These are phyloP conservation scores for Lepidurus packardi DNA, from an alignment of 1,140 invertebrate genomes.

Conservation along the genomic window DNA sequence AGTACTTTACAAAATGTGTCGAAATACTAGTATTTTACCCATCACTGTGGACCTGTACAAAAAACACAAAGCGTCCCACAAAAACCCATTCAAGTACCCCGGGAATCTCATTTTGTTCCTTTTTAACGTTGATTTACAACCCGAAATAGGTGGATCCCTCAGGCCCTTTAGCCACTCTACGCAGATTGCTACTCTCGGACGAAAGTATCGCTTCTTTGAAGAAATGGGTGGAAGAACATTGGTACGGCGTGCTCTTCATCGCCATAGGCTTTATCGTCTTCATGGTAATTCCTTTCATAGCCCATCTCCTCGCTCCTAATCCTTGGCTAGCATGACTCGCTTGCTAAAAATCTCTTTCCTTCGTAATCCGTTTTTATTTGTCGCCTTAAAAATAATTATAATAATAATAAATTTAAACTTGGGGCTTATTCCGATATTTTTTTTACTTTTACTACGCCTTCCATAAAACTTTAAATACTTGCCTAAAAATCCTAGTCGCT, in stretches of 20 bases:
- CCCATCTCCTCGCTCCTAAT: background rate
- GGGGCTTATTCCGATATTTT: too few species aligned
- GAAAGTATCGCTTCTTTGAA: constrained; percentile 78
- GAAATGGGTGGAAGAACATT: constrained; percentile 74
- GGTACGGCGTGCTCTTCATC: constrained; percentile 74
- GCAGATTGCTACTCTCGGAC: constrained; percentile 78
- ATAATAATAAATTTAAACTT: too few species aligned
- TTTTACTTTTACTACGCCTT: background rate
- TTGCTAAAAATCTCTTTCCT: background rate
- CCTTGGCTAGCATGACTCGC: background rate
- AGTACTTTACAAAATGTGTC: too few species aligned
- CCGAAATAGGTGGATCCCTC: constrained; percentile 73
- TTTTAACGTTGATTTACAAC: constrained; percentile 27
- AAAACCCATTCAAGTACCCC: too few species aligned
- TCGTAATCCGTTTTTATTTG: background rate
- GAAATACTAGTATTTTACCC: too few species aligned
- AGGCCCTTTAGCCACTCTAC: constrained; percentile 82
- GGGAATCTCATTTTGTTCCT: background rate
- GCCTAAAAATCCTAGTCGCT: constrained; percentile 29
- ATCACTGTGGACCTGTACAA: too few species aligned
- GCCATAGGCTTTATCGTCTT: constrained; percentile 64
- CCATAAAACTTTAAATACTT: background rate
- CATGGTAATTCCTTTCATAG: constrained; percentile 58
- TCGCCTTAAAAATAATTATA: too few species aligned
- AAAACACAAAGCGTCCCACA: too few species aligned